phyloP scores from a whole-genome alignment of 2,888 invertebrate genomes.

The Agrilus biguttatus region DNA sequence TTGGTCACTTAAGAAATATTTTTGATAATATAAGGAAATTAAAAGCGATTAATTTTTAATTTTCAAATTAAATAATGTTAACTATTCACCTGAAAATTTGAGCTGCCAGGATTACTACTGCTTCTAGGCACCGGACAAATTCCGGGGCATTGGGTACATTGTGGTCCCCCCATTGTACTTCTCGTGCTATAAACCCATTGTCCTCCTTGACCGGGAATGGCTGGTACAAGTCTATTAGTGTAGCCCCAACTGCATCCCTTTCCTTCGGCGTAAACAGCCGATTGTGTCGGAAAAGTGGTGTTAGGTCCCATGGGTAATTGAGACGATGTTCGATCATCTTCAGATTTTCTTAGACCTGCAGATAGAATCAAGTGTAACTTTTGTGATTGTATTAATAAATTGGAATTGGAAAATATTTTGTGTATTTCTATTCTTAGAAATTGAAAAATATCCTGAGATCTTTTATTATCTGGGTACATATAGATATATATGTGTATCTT shows the following conservation, averaged over 20 bases:
- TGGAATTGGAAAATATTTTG: too few relatives aligned
- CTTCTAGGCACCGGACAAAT: slow-evolving; percentile 30
- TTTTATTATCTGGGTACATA: too few relatives aligned
- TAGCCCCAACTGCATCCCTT: slow-evolving; percentile 36
- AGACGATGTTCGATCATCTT: slow-evolving; percentile 19
- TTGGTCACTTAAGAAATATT: too few relatives aligned
- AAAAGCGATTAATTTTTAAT: too few relatives aligned
- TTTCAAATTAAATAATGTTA: neutral
- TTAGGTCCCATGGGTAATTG: slow-evolving; percentile 19
- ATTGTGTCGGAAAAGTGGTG: slow-evolving; percentile 26
- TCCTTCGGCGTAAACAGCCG: slow-evolving; percentile 35
- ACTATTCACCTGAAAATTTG: neutral
- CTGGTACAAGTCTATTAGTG: slow-evolving; percentile 29
- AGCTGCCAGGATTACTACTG: slow-evolving; percentile 26
- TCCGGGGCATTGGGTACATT: slow-evolving; percentile 31
- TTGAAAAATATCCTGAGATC: too few relatives aligned
- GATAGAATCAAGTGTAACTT: neutral
- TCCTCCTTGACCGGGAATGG: slow-evolving; percentile 20
- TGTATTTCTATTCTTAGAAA: too few relatives aligned
- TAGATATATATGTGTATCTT: too few relatives aligned
- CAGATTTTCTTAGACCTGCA: slow-evolving; percentile 28
- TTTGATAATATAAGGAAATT: too few relatives aligned
- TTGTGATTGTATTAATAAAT: too few relatives aligned
- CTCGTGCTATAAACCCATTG: slow-evolving; percentile 25
- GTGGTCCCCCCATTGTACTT: slow-evolving; percentile 22